These are phyloP conservation scores for Hyles lineata DNA, from an alignment of 2,888 invertebrate genomes.

Conservation along the genomic window DNA sequence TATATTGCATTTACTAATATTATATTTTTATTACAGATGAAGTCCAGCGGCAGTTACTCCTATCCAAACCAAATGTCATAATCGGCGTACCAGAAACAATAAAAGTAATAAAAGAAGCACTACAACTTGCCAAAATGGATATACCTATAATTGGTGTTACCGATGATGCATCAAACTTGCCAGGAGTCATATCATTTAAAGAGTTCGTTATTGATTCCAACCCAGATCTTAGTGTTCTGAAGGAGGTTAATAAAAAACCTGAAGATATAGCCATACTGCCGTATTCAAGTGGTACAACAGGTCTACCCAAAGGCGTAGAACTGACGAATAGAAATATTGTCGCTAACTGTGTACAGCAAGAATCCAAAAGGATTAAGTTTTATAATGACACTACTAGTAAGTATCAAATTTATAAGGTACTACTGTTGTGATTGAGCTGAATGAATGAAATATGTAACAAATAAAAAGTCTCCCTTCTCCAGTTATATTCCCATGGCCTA, in stretches of 20 bases:
- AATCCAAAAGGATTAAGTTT: constrained; percentile 53
- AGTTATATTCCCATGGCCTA: no score
- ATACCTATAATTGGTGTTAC: constrained; percentile 78
- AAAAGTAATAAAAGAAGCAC: constrained; percentile 72
- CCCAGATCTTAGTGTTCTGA: constrained; percentile 79
- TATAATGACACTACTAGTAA: constrained; percentile 67
- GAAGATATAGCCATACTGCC: constrained; percentile 88
- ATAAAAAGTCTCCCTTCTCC: no score
- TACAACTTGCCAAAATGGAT: constrained; percentile 68
- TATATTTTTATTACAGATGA: constrained; percentile 85
- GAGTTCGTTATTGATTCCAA: constrained; percentile 79
- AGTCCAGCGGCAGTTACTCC: constrained; percentile 86
- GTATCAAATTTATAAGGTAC: constrained; percentile 31
- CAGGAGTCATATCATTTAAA: constrained; percentile 85
- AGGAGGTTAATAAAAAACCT: constrained; percentile 61
- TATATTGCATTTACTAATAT: neutral
- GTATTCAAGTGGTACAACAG: constrained; percentile 94
- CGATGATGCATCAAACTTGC: constrained; percentile 54
- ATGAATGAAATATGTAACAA: no score
- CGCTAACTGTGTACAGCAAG: constrained; percentile 68
- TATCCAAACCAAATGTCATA: constrained; percentile 85
- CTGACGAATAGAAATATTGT: constrained; percentile 85
- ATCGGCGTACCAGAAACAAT: constrained; percentile 84
- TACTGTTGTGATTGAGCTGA: no score
- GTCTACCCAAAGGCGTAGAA: constrained; percentile 90